Evolutionary conservation across 2,888 invertebrate species (phyloP), one percentile per base, ranked within the genome.

Genomic region (Masnerella sp.): DNA sequence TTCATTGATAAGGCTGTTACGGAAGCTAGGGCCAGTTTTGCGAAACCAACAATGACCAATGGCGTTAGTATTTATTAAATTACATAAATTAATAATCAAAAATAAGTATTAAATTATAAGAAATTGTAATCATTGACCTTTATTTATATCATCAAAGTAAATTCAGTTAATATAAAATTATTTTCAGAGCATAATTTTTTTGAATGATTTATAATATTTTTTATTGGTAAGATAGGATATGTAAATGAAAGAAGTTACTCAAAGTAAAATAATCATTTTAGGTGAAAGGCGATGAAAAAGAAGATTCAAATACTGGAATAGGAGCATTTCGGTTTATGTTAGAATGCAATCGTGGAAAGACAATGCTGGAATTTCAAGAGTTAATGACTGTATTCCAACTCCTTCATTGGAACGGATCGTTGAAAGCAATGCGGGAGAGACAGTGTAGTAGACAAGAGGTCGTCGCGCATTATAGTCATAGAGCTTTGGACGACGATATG

Each of bases 351-450:
- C 90, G 89, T 73, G 91, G 91, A 0, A 92, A 96, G 77, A 96
- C 97, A 54, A 97, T 97, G 97, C 90, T 97, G 77, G 97, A 97
- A 88, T 97, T 97, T 89, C 97, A 97, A 88, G 97, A 97, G 87
- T 89, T 97, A 82, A 97, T 97, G 97, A 97, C 97, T n/a, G 97
- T 97, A 45, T 97, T 97, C 89, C 97, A 97, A 89, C 90, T 97
- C 78, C 90, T 97, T 54, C 97, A 97, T 88, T 97, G 97, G 97
- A 97, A 97, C 88, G 97, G 97, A n/a, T 96, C 96, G 78, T 88
- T 97, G 80, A 95, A 96, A 81, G 97, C 97, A 40, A 97, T 97
- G 97, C 90, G 97, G 43, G 97, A 97, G 88, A 91, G 97, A 40
- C 96, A 97, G 87, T 97, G 97, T 88, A 96, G 96, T 72, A 90